Percentiles rank a stretch among this genome's conserved stretches.
These are phyloP conservation scores for Benthosema pterotum DNA, from an alignment of 2,797 vertebrate species.

Conservation along the genomic window DNA sequence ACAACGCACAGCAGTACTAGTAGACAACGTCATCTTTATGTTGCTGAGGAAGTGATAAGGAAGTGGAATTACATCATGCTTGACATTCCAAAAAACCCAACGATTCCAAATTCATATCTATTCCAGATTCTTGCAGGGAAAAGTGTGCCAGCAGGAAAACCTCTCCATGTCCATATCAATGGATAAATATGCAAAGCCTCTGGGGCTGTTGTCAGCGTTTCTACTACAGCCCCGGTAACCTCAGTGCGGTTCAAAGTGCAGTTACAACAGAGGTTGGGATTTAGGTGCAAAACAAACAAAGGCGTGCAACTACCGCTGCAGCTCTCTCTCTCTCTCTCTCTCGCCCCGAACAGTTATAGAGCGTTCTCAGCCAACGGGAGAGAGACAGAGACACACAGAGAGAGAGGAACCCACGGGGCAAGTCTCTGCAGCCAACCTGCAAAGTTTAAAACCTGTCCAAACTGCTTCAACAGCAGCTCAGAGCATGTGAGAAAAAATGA, in stretches of 20 bases:
- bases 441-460: constrained; percentile 11
- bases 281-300: constrained; percentile 47
- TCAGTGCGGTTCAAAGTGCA: constrained; percentile 42
- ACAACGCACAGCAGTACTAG: too few species aligned
- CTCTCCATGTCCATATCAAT: not conserved
- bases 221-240: constrained; percentile 20
- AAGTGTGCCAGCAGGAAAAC: not conserved
- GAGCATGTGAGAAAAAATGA: not conserved
- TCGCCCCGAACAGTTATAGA: not conserved
- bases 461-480: not conserved
- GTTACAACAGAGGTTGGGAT: constrained; percentile 50
- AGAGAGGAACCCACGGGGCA: not conserved
- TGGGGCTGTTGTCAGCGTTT: constrained; percentile 9
- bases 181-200: constrained; percentile 3
- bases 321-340: too few species aligned
- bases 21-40: too few species aligned
- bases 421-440: constrained; percentile 4
- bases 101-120: not conserved
- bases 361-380: not conserved
- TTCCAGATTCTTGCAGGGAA: not conserved
- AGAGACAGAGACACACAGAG: not conserved
- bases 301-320: not conserved
- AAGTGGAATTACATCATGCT: not conserved
- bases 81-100: not conserved
- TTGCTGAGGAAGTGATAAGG: too few species aligned